These are phyloP conservation scores for Poecilia latipinna DNA, from an alignment of 2,113 vertebrate genomes.

Conservation along the genomic window DNA sequence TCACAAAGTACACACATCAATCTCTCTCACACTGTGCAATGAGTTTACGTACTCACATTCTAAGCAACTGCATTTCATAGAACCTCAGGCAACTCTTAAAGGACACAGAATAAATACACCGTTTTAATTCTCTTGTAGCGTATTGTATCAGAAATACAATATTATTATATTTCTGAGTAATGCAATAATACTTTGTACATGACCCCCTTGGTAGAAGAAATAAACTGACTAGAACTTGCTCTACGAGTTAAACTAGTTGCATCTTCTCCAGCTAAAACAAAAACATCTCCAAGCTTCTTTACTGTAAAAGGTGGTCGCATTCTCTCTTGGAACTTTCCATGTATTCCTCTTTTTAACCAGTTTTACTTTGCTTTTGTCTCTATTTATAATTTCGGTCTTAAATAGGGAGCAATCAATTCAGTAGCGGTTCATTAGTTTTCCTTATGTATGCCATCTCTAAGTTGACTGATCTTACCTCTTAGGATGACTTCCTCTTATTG, in stretches of 20 bases:
- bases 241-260: constrained; percentile 40
- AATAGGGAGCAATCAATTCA: neutral
- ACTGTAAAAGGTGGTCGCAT: constrained; percentile 23
- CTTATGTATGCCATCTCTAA: no score
- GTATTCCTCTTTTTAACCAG: no score
- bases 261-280: neutral
- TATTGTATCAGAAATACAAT: no score
- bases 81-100: neutral
- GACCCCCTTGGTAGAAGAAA: neutral
- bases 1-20: constrained; percentile 19
- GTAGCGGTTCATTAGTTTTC: no score
- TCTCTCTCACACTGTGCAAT: constrained; percentile 5
- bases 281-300: neutral
- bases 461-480: neutral
- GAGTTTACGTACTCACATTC: constrained; percentile 1
- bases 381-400: neutral
- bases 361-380: neutral
- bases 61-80: neutral
- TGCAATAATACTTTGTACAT: neutral
- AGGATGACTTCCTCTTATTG: no score
- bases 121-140: neutral
- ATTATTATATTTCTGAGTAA: no score
- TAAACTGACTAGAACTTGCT: neutral
- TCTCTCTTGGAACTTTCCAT: neutral
- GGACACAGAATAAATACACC: neutral